Percentiles rank a stretch among this genome's conserved stretches.
Evolutionary conservation across 2,888 invertebrate species (phyloP).

Genomic region (Priocnemis perturbator): DNA sequence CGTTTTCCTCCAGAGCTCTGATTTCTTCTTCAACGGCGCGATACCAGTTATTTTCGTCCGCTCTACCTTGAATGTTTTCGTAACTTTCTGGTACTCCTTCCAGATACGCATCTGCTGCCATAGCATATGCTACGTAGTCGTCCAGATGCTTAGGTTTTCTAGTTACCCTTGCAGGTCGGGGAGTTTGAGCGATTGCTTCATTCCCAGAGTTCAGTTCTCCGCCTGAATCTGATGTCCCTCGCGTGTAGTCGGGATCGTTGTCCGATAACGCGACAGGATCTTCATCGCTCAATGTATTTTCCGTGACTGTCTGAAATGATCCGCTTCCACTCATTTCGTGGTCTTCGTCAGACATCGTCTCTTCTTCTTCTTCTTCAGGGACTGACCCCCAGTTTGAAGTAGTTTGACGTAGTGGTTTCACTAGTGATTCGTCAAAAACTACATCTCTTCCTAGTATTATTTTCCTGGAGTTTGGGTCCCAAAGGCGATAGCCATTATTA

Average conservation of each 20-base stretch:
- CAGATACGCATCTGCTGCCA: background rate
- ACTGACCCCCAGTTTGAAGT: too few relatives aligned
- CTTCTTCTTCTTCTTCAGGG: too few relatives aligned
- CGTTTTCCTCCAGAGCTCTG: conserved; percentile 38
- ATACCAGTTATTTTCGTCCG: conserved; percentile 36
- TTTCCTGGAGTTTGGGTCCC: conserved; percentile 39
- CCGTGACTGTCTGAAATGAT: conserved; percentile 19
- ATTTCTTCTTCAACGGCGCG: conserved; percentile 49
- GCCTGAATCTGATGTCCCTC: too few relatives aligned
- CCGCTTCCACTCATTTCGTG: background rate
- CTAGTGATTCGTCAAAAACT: conserved; percentile 54
- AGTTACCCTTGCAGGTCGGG: background rate
- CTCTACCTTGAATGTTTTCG: conserved; percentile 23
- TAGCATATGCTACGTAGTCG: background rate
- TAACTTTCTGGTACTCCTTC: conserved; percentile 15
- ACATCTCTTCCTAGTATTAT: conserved; percentile 50
- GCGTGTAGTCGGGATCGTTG: too few relatives aligned
- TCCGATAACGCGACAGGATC: too few relatives aligned
- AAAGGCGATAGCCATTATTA: conserved; percentile 41
- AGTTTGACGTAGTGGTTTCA: too few relatives aligned
- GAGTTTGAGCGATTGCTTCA: too few relatives aligned
- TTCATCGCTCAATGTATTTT: too few relatives aligned
- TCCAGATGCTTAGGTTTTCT: conserved; percentile 13
- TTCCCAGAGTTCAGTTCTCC: too few relatives aligned
- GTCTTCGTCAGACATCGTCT: too few relatives aligned